These are phyloP conservation scores for Strigops habroptila DNA, from an alignment of 2,113 vertebrate genomes.

Conservation along the genomic window DNA sequence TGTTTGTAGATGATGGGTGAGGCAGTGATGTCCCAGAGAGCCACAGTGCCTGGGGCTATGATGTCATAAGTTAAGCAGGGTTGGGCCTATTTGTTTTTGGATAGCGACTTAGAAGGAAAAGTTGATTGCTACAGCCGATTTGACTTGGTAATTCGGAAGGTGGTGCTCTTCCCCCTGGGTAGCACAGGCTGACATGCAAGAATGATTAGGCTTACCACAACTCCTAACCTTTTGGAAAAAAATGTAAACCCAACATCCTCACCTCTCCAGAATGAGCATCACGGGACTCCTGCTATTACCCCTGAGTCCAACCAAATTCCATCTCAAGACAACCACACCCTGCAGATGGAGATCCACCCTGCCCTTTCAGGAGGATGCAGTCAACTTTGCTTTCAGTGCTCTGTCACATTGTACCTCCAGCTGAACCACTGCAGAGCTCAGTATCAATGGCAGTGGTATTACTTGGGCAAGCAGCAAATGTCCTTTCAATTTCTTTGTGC, in stretches of 20 bases:
- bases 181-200: background rate
- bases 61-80: conserved; percentile 33
- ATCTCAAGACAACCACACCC: background rate
- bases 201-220: background rate
- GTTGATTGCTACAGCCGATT: conserved; percentile 25
- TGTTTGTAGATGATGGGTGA: conserved; percentile 43
- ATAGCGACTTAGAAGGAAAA: conserved; percentile 14
- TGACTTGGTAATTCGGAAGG: conserved; percentile 59
- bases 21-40: conserved; percentile 2
- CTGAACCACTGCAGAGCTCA: background rate
- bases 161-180: conserved; percentile 53
- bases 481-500: background rate
- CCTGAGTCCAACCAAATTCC: conserved; percentile 14
- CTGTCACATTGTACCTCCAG: background rate
- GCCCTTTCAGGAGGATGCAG: background rate
- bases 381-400: conserved; percentile 1
- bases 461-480: background rate
- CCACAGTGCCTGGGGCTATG: conserved; percentile 8
- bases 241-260: conserved; percentile 27
- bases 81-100: conserved; percentile 28
- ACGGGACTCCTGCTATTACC: background rate
- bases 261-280: background rate
- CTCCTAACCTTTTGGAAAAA: conserved; percentile 8
- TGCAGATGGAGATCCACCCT: conserved; percentile 33
- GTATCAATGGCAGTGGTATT: background rate